Evolutionary conservation across 2,888 invertebrate species (phyloP).

Genomic region (Leptinotarsa juncta): DNA sequence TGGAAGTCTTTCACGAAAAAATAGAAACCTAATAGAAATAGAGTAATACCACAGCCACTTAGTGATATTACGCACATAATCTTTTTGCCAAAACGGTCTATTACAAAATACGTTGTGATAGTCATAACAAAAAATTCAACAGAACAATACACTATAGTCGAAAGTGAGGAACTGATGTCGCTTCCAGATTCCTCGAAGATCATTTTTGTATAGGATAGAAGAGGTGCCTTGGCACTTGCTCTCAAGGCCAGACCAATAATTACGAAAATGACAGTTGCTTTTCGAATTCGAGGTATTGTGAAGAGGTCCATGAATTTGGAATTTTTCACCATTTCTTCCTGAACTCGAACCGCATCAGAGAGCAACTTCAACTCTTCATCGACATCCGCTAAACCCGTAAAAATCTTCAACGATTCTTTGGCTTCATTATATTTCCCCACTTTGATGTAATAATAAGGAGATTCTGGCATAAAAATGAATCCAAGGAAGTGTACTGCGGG

Average conservation of each 20-base stretch:
- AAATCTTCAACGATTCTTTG: conserved; percentile 64
- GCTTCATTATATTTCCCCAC: conserved; percentile 66
- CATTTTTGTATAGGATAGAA: conserved; percentile 71
- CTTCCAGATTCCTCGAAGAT: conserved; percentile 64
- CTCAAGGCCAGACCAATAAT: conserved; percentile 10
- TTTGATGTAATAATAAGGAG: conserved; percentile 69
- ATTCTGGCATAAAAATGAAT: conserved; percentile 71
- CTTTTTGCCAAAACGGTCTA: conserved; percentile 70
- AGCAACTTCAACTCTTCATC: conserved; percentile 51
- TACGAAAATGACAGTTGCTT: conserved; percentile 49
- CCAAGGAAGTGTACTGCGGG: conserved; percentile 66
- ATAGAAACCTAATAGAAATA: conserved; percentile 65
- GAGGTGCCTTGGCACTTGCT: conserved; percentile 22
- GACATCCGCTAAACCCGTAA: conserved; percentile 59
- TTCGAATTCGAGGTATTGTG: conserved; percentile 49
- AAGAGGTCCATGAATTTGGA: conserved; percentile 52
- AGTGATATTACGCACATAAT: conserved; percentile 69
- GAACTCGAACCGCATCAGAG: conserved; percentile 53
- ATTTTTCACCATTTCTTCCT: conserved; percentile 43
- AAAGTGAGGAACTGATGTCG: conserved; percentile 62
- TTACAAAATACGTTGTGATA: conserved; percentile 69
- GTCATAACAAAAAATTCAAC: conserved; percentile 71
- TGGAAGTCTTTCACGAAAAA: conserved; percentile 64
- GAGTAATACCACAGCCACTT: conserved; percentile 63
- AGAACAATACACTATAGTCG: conserved; percentile 61